These are phyloP conservation scores for Halocynthia aurantium DNA, from an alignment of 23 tunicate species.

Conservation along the genomic window DNA sequence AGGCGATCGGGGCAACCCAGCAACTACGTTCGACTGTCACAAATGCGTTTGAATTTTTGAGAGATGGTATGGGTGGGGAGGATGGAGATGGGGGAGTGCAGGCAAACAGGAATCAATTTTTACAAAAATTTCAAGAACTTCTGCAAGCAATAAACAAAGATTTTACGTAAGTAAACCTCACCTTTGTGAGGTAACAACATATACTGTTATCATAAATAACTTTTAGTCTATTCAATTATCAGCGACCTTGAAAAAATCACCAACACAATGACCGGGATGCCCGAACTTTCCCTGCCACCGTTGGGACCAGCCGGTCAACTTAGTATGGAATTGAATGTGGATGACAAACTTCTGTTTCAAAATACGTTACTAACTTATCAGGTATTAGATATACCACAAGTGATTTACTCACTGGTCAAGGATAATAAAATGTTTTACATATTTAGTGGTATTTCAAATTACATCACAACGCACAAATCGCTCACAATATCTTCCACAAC, in stretches of 20 bases:
- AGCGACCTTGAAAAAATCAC: conserved; percentile 75
- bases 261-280: conserved; percentile 50
- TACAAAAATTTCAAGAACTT: conserved; percentile 62
- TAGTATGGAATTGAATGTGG: conserved; percentile 46
- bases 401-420: neutral
- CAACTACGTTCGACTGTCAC: conserved; percentile 76
- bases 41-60: conserved; percentile 64
- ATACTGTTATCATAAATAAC: neutral
- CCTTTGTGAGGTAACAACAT: no score
- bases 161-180: conserved; percentile 20
- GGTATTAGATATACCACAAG: conserved; percentile 3
- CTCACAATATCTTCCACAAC: conserved; percentile 29
- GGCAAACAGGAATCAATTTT: conserved; percentile 55
- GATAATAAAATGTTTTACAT: neutral
- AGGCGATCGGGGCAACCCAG: conserved; percentile 65
- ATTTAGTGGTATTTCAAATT: conserved; percentile 48
- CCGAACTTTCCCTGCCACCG: conserved; percentile 26
- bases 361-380: conserved; percentile 53
- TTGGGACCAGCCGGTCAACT: conserved; percentile 62
- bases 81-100: conserved; percentile 27
- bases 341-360: conserved; percentile 37
- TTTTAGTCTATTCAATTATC: neutral
- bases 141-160: conserved; percentile 78
- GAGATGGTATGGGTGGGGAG: conserved; percentile 75
- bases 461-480: conserved; percentile 48